Percentiles rank a stretch among this genome's conserved stretches.
phyloP scores from a whole-genome alignment of 2,113 vertebrate genomes.

The Hymenochirus boettgeri region DNA sequence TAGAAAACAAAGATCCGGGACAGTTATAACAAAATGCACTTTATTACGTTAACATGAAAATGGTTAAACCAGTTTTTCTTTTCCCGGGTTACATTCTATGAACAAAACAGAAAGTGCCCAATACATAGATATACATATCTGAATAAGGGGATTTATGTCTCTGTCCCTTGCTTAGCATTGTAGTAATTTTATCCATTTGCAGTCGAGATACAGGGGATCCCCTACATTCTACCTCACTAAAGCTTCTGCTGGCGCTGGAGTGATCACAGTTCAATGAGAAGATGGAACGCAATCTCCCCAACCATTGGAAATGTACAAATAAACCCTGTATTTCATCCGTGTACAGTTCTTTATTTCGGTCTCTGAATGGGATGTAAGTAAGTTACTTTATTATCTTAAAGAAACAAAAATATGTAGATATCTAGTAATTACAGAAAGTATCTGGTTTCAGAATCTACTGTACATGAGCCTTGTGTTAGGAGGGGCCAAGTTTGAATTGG shows the following conservation, averaged over 20 bases:
- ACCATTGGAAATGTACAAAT: neutral
- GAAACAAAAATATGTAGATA: no score
- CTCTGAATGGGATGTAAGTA: neutral
- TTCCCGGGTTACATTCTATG: slow-evolving; percentile 5
- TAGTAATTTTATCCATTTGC: slow-evolving; percentile 41
- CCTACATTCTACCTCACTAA: slow-evolving; percentile 87
- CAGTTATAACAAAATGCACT: slow-evolving; percentile 27
- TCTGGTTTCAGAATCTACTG: no score
- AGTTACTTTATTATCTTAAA: neutral
- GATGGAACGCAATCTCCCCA: neutral
- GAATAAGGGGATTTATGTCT: neutral
- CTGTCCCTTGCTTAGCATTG: neutral
- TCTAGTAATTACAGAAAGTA: no score
- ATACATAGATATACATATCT: neutral
- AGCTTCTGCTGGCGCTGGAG: slow-evolving; percentile 73
- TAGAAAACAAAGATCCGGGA: neutral
- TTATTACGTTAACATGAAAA: slow-evolving; percentile 28
- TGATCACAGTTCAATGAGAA: slow-evolving; percentile 46
- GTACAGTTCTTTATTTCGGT: neutral
- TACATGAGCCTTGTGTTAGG: no score
- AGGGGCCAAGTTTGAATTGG: no score
- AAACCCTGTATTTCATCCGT: neutral
- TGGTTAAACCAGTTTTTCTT: slow-evolving; percentile 8
- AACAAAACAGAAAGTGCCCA: slow-evolving; percentile 7
- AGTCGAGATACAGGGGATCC: slow-evolving; percentile 75